Base-by-base conservation (phyloP, 2,113 vertebrate species). In the Nansenia antarctica region DNA sequence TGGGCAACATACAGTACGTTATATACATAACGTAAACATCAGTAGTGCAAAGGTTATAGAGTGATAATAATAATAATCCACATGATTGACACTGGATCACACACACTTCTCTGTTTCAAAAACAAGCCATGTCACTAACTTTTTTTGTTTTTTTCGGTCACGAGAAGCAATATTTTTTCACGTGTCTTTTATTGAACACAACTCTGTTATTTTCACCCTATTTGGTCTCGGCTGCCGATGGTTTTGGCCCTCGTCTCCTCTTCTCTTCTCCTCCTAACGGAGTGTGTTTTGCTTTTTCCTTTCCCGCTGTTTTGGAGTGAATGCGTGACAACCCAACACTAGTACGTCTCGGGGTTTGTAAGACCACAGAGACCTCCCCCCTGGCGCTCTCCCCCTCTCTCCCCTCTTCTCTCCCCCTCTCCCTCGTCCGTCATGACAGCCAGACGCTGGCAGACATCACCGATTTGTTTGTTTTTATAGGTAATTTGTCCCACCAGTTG, bases 401-500 rank as follows among this genome's bases (percentile, higher is more conserved):
- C 77, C 67, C 79, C 74, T 39, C 35, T 14, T 27, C 70, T 39
- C 58, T 22, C 29, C 63, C 74, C 57, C 71, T 68, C 26, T 66
- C 52, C 65, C 66, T 75, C 79, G 69, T 83, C 78, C 30, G 30
- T 82, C 83, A 83, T 77, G 70, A 63, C 65, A 65, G 70, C 30
- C 74, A 77, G 55, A 24, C 9, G 6, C 74, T 80, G 79, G 73
- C 72, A 72, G 20, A 64, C 69, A 67, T 72, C 71, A 47, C 52
- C 18, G 3, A 63, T 65, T 32, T 2, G 37, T 79, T 83, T 89
- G 78, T 82, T 87, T 85, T 82, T 69, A 60, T 64, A 73, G 61
- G 68, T 85, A 85, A 87, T 85, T n/a, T 80, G 76, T 76, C 80
- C 77, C 62, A 72, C 79, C 59, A 54, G 59, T 66, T 66, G 59